Percentiles rank a stretch among this genome's conserved stretches.
phyloP scores from a whole-genome alignment of 2,113 vertebrate genomes.

The Channa maculata region DNA sequence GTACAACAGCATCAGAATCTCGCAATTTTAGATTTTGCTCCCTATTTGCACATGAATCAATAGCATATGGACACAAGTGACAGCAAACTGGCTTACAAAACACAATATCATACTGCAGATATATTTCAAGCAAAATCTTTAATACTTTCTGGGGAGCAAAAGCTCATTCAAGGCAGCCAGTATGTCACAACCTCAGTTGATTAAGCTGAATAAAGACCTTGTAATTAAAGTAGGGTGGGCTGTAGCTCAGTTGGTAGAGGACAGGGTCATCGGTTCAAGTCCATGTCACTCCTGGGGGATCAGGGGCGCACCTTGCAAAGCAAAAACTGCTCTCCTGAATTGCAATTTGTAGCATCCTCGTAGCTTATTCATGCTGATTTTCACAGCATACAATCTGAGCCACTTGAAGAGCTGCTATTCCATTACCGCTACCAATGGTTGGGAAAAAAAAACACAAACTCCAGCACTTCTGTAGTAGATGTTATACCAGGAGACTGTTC shows the following conservation, averaged over 20 bases:
- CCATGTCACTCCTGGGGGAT: too few species aligned
- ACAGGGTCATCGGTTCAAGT: too few species aligned
- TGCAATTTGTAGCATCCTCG: slow-evolving; percentile 13
- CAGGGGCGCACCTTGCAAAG: background rate
- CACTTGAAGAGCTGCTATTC: slow-evolving; percentile 19
- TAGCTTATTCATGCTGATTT: slow-evolving; percentile 33
- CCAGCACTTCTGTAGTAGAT: background rate
- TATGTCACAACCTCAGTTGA: background rate
- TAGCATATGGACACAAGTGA: background rate
- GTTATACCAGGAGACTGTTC: slow-evolving; percentile 11
- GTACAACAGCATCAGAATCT: background rate
- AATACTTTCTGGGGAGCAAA: background rate
- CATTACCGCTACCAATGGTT: slow-evolving; percentile 19
- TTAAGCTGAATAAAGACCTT: background rate
- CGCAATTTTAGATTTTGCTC: too few species aligned
- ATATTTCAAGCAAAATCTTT: background rate
- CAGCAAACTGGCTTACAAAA: slow-evolving; percentile 2
- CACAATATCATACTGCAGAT: background rate
- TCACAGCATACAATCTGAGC: slow-evolving; percentile 20
- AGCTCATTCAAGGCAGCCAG: too few species aligned
- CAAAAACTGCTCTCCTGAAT: slow-evolving; percentile 5
- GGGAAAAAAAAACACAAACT: background rate
- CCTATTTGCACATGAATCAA: background rate
- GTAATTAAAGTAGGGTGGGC: too few species aligned
- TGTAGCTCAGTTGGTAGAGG: too few species aligned